Base-by-base conservation (phyloP, 2,888 invertebrate species). In the Autographa gamma region DNA sequence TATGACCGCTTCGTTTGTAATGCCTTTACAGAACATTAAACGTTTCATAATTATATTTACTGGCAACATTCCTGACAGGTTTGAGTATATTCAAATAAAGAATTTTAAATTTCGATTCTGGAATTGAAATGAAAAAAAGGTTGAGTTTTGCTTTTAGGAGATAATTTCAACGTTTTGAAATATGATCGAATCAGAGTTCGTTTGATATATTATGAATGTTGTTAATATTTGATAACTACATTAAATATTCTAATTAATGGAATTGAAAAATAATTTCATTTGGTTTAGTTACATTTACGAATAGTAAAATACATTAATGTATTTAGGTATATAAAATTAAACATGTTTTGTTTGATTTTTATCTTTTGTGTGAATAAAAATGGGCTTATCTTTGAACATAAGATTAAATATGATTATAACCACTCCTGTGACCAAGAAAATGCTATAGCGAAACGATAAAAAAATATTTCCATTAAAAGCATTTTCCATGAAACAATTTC, bases 1-100 rank as follows among this genome's bases (percentile, higher is more conserved):
- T 31, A 68, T 79, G 82, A 82, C 88, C 88, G 87, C 88, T 87
- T 82, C 81, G 85, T 86, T 85, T 86, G 81, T 89, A n/a, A 65
- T 60, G 68, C 60, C 71, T 67, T 77, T 75, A 75, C 76, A 66
- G 54, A 63, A 31, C 77, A 65, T 76, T 80, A 80, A 81, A 80
- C 81, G 82, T 88, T 89, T 85, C 84, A 89, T 85, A 86, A 69
- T 80, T 77, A 73, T 76, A 71, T 71, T 71, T 65, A 69, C 38
- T 54, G 65, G 60, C 64, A 65, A 69, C 71, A 78, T 78, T 76
- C 54, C 60, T 74, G 76, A 70, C 76, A 66, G 74, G 38, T 65
- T 76, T 63, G 56, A 79, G 66, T 58, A 58, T 63, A 80, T 82
- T 73, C 73, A 71, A 74, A 76, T 76, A 66, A 63, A 73, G 34